phyloP scores from a whole-genome alignment of 2,888 invertebrate species.

The Neoitamus cyanurus region DNA sequence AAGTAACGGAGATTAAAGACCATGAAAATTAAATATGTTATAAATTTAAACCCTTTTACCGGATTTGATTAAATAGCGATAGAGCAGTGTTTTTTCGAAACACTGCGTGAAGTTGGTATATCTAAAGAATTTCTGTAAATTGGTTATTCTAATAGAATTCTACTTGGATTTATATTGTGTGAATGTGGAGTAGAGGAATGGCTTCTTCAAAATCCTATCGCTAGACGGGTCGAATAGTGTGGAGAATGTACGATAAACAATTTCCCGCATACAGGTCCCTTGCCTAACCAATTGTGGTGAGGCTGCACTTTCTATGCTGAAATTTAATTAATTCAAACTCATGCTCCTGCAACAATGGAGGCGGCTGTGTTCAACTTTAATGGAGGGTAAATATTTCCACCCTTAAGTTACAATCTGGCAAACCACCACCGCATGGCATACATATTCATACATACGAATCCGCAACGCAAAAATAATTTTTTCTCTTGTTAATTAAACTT shows the following conservation, averaged over 20 bases:
- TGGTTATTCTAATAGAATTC: neutral
- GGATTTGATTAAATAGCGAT: too few relatives aligned
- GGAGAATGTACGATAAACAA: constrained; percentile 20
- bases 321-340: constrained; percentile 46
- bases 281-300: constrained; percentile 43
- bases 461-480: constrained; percentile 30
- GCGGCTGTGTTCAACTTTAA: constrained; percentile 37
- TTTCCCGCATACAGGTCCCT: constrained; percentile 14
- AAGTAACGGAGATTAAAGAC: too few relatives aligned
- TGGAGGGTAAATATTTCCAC: constrained; percentile 33
- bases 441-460: constrained; percentile 19
- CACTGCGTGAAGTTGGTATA: neutral
- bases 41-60: too few relatives aligned
- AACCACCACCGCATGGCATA: neutral
- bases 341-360: constrained; percentile 15
- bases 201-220: neutral
- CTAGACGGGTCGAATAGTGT: neutral
- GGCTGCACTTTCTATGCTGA: constrained; percentile 41
- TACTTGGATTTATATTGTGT: neutral
- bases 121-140: neutral
- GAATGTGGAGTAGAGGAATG: neutral
- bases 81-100: too few relatives aligned
- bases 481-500: constrained; percentile 42
- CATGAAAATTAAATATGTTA: too few relatives aligned
- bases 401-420: constrained; percentile 18